Conservation (phyloP, 2,888 invertebrate species). For the Conchocele bisecta region DNA sequence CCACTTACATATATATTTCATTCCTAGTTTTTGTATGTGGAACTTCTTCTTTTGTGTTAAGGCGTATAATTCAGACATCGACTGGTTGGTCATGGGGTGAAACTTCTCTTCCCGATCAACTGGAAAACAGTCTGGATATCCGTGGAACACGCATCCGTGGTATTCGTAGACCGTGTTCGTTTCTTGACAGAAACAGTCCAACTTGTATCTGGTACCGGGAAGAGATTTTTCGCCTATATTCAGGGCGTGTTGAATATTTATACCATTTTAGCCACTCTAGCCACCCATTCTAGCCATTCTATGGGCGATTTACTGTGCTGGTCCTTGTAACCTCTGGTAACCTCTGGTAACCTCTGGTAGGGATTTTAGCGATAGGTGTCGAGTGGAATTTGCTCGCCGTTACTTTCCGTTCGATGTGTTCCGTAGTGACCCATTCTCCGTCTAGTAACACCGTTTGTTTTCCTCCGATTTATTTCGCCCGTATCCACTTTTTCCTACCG, state of each 20-base stretch:
- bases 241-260: not conserved
- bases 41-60: not conserved
- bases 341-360: slow-evolving; percentile 5
- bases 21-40: not conserved
- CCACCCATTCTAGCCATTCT: not conserved
- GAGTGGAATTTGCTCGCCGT: too few species aligned
- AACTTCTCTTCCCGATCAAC: not conserved
- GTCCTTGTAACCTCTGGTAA: slow-evolving; percentile 5
- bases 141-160: slow-evolving; percentile 21
- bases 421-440: too few species aligned
- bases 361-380: slow-evolving; percentile 1
- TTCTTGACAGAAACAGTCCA: slow-evolving; percentile 17
- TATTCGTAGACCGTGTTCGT: slow-evolving; percentile 1
- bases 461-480: slow-evolving; percentile 11
- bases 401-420: too few species aligned
- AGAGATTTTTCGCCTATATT: slow-evolving; percentile 17
- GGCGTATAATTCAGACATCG: slow-evolving; percentile 6
- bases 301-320: not conserved
- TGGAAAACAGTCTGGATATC: not conserved
- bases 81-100: slow-evolving; percentile 2
- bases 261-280: not conserved
- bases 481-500: slow-evolving; percentile 21
- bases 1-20: slow-evolving; percentile 14
- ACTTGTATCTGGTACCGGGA: slow-evolving; percentile 15
- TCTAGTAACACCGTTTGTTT: too few species aligned